phyloP scores from a whole-genome alignment of 2,797 vertebrate species.

The Cuculus canorus region DNA sequence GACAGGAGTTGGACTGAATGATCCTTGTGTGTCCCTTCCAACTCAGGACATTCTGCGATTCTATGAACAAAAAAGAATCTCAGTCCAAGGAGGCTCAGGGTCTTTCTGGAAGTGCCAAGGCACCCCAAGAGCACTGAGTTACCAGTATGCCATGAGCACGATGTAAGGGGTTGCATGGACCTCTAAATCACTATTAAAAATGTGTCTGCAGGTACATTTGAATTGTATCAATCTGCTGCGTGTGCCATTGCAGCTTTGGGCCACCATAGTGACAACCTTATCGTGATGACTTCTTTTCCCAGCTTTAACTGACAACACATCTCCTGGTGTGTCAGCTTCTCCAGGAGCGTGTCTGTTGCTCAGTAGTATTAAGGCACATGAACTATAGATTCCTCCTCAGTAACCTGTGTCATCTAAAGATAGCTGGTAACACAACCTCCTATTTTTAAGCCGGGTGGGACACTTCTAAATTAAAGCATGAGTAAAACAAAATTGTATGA shows the following conservation, averaged over 20 bases:
- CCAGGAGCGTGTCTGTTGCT: not conserved
- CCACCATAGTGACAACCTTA: not conserved
- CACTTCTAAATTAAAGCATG: slow-evolving; percentile 44
- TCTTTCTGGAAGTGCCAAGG: not conserved
- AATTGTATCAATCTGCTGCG: not conserved
- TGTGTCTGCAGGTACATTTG: not conserved
- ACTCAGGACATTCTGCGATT: too few relatives aligned
- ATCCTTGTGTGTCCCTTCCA: too few relatives aligned
- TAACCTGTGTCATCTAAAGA: slow-evolving; percentile 54
- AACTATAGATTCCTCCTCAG: not conserved
- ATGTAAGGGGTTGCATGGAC: not conserved
- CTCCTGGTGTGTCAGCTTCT: not conserved
- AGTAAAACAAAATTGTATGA: slow-evolving; percentile 51
- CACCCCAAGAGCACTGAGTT: not conserved
- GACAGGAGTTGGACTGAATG: too few relatives aligned
- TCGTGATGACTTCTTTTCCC: not conserved
- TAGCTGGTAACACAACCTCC: slow-evolving; percentile 19
- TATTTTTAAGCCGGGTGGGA: slow-evolving; percentile 44
- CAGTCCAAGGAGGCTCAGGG: not conserved
- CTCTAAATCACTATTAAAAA: not conserved
- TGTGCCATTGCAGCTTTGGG: rapidly evolving
- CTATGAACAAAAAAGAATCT: not conserved
- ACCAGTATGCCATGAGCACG: rapidly evolving
- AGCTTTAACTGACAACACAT: not conserved
- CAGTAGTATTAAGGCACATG: not conserved